Percentiles rank a stretch among this genome's conserved stretches.
Conservation (phyloP, 2,888 invertebrate species). For the Watsonalla binaria region DNA sequence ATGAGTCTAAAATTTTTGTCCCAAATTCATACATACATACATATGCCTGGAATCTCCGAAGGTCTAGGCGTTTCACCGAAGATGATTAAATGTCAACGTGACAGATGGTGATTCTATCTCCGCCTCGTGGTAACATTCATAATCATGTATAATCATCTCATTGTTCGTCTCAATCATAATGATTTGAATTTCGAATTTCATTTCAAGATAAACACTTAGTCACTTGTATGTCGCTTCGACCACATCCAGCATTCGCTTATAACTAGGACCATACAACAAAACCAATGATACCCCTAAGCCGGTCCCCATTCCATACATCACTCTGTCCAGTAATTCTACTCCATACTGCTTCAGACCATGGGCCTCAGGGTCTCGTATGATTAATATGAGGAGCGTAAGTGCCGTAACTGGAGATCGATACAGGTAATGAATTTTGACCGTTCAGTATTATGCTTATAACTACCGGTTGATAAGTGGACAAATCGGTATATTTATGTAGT, state of each 20-base stretch:
- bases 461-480: not conserved
- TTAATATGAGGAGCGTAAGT: slow-evolving; percentile 21
- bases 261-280: slow-evolving; percentile 10
- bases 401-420: slow-evolving; percentile 1
- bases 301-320: slow-evolving; percentile 42
- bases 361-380: slow-evolving; percentile 20
- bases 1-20: not conserved
- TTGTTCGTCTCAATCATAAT: too few relatives aligned
- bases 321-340: slow-evolving; percentile 46
- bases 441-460: not conserved
- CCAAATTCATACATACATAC: too few relatives aligned
- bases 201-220: too few relatives aligned
- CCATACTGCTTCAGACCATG: slow-evolving; percentile 20
- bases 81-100: too few relatives aligned
- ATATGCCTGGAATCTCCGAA: too few relatives aligned
- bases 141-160: too few relatives aligned
- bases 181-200: too few relatives aligned
- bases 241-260: not conserved
- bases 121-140: too few relatives aligned
- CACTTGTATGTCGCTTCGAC: not conserved
- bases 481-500: too few relatives aligned
- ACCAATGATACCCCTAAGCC: slow-evolving; percentile 38
- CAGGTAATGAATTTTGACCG: not conserved
- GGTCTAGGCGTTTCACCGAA: too few relatives aligned
- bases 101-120: too few relatives aligned